phyloP scores from a whole-genome alignment of 2,113 vertebrate genomes.

The Notarius quadriscutis region DNA sequence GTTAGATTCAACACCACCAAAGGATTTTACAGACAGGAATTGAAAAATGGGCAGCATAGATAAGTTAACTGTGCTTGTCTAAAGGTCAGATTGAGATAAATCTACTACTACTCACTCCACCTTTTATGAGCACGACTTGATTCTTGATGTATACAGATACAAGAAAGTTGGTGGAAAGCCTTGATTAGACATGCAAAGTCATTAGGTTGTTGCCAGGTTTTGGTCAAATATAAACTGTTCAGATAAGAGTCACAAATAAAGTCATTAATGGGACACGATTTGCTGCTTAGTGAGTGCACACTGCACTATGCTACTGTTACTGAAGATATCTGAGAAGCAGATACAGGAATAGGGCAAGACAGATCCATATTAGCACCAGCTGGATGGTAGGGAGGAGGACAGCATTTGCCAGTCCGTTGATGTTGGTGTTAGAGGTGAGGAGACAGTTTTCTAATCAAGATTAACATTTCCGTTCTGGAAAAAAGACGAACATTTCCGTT shows the following conservation, averaged over 20 bases:
- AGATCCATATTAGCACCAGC: not conserved
- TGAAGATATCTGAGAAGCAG: not conserved
- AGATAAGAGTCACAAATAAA: no score
- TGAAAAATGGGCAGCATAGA: not conserved
- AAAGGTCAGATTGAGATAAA: no score
- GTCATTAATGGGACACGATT: not conserved
- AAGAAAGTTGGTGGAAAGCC: no score
- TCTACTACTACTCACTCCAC: no score
- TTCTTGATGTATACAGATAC: no score
- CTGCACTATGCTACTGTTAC: not conserved
- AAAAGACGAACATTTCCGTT: no score
- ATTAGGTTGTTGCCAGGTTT: not conserved
- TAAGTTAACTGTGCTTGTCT: not conserved
- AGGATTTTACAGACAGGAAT: not conserved
- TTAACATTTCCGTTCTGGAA: no score
- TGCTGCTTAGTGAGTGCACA: not conserved
- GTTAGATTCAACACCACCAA: not conserved
- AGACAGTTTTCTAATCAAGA: not conserved
- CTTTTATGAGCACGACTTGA: no score
- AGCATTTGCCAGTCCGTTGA: not conserved
- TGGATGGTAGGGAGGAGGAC: no score
- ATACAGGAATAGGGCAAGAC: not conserved
- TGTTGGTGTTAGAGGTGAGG: not conserved
- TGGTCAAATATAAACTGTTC: not conserved
- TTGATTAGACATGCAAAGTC: not conserved